Conservation (phyloP, 2,113 vertebrate genomes). For the Cyphomyrus discorhynchus region DNA sequence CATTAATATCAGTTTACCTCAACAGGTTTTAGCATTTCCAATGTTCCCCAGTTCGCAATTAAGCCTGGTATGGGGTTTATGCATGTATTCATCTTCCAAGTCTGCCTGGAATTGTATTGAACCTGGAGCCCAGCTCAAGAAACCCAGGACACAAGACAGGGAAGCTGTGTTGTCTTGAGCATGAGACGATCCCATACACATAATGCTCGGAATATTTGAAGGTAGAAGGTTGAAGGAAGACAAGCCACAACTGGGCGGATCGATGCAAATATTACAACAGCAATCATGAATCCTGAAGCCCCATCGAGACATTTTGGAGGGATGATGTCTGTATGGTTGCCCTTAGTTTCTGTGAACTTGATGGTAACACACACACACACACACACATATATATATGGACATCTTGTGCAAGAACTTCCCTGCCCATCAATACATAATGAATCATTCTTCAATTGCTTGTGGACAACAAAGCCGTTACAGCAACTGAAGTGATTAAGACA, state of each 20-base stretch:
- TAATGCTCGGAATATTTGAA: background rate
- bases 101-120: background rate
- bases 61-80: background rate
- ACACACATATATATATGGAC: too few relatives aligned
- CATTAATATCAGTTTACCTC: background rate
- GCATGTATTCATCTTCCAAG: background rate
- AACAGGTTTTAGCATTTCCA: background rate
- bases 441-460: background rate
- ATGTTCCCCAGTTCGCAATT: background rate
- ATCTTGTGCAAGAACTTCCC: background rate
- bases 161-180: background rate
- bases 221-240: background rate
- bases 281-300: background rate
- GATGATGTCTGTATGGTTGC: background rate
- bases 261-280: background rate
- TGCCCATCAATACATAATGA: background rate
- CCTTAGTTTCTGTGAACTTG: background rate
- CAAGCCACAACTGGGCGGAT: background rate
- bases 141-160: background rate
- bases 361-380: too few relatives aligned
- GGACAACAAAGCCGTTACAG: constrained; percentile 46
- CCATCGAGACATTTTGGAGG: background rate
- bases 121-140: background rate
- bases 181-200: background rate
- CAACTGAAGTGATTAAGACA: constrained; percentile 42